phyloP scores from a whole-genome alignment of 2,113 vertebrate genomes.

The Myiagra hebetior region DNA sequence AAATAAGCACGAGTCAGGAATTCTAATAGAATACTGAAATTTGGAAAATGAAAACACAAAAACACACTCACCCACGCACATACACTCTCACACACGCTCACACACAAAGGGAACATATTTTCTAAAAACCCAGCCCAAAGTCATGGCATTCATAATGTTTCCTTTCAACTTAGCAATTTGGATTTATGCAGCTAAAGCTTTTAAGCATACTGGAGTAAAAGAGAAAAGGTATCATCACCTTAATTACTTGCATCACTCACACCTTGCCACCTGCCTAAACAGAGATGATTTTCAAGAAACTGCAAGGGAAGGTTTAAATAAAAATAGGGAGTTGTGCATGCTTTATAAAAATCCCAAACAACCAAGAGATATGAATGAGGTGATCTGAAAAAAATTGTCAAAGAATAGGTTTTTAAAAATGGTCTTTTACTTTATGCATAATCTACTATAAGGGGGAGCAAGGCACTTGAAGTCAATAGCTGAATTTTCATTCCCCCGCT shows the following conservation, averaged over 20 bases:
- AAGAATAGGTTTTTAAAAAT: accelerated
- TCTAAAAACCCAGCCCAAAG: not conserved
- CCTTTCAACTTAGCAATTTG: not conserved
- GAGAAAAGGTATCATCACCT: not conserved
- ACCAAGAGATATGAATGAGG: not conserved
- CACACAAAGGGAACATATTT: not conserved
- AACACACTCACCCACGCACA: not conserved
- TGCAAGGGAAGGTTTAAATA: not conserved
- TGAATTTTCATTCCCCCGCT: not conserved
- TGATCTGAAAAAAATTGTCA: not conserved
- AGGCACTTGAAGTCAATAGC: not conserved
- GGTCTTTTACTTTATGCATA: not conserved
- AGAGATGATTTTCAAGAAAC: not conserved
- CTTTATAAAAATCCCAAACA: not conserved
- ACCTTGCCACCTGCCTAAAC: not conserved
- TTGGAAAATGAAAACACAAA: not conserved
- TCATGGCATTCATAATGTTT: not conserved
- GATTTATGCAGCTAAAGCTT: not conserved
- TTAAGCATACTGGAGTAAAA: not conserved
- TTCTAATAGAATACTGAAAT: not conserved
- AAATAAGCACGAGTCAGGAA: not conserved
- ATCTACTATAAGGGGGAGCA: not conserved
- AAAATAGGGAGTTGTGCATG: accelerated
- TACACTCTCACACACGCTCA: not conserved
- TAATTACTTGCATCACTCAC: not conserved